phyloP scores from a whole-genome alignment of 1,140 invertebrate species.

The Lysiphlebus fabarum region DNA sequence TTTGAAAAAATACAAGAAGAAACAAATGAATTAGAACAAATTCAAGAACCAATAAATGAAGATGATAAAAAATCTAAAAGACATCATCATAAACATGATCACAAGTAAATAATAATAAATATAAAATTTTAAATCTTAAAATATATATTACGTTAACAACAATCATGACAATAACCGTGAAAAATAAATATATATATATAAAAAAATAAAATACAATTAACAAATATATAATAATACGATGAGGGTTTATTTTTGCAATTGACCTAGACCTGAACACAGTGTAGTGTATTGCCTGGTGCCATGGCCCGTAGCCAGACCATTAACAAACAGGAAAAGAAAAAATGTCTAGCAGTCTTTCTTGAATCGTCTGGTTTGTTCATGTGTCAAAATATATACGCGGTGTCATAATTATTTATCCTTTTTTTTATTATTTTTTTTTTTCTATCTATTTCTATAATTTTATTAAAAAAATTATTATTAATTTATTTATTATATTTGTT shows the following conservation, averaged over 20 bases:
- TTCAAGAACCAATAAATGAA: constrained; percentile 29
- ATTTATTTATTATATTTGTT: no score
- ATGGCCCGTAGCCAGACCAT: constrained; percentile 44
- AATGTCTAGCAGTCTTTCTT: constrained; percentile 19
- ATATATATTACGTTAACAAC: background rate
- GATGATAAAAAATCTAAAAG: constrained; percentile 44
- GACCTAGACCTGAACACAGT: constrained; percentile 26
- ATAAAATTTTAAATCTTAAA: constrained; percentile 1
- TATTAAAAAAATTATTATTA: background rate
- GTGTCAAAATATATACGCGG: background rate
- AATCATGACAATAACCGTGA: no score
- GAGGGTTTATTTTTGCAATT: constrained; percentile 22
- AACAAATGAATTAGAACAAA: constrained; percentile 27
- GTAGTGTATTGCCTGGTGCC: constrained; percentile 37
- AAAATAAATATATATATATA: no score
- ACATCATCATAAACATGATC: constrained; percentile 52
- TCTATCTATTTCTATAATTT: no score
- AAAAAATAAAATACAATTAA: constrained; percentile 9
- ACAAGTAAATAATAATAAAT: constrained; percentile 38
- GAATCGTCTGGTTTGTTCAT: constrained; percentile 22
- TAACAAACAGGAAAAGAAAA: no score
- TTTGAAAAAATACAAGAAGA: constrained; percentile 52
- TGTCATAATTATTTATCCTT: constrained; percentile 7
- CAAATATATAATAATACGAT: constrained; percentile 13
- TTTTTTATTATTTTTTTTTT: background rate